A percentile compares a stretch with the other conserved stretches of the same genome.
Conservation (phyloP, 2,888 invertebrate species). For the Falcaria lacertinaria region DNA sequence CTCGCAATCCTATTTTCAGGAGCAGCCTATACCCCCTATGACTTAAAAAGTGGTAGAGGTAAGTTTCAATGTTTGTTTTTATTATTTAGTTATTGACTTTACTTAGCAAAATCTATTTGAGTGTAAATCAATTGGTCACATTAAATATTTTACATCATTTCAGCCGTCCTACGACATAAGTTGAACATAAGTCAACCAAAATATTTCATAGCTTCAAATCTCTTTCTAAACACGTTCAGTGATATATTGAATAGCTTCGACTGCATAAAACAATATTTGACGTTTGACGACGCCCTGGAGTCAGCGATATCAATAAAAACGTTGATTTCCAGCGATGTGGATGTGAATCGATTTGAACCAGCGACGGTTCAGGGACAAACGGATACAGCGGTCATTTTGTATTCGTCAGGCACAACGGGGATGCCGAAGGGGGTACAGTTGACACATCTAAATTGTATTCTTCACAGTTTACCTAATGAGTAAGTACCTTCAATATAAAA, state of each 20-base stretch:
- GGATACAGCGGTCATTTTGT: constrained; percentile 69
- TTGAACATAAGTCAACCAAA: constrained; percentile 83
- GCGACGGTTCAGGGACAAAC: constrained; percentile 58
- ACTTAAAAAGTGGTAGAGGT: constrained; percentile 49
- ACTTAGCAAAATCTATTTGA: neutral
- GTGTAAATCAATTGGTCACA: neutral
- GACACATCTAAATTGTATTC: constrained; percentile 78
- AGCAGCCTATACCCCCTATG: constrained; percentile 49
- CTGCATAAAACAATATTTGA: constrained; percentile 40
- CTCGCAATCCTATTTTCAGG: constrained; percentile 71
- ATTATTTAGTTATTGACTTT: too few relatives aligned
- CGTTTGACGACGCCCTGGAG: constrained; percentile 36
- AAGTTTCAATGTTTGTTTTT: too few relatives aligned
- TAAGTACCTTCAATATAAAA: constrained; percentile 42
- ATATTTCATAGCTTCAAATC: constrained; percentile 81
- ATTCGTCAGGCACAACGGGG: constrained; percentile 86
- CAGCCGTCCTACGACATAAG: constrained; percentile 83
- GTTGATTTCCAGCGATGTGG: constrained; percentile 30
- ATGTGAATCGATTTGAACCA: constrained; percentile 56
- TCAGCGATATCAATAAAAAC: constrained; percentile 31
- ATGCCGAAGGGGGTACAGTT: constrained; percentile 83
- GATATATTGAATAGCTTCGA: constrained; percentile 39
- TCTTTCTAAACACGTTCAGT: constrained; percentile 60
- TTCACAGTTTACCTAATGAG: constrained; percentile 48
- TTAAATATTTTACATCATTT: constrained; percentile 21